These are phyloP conservation scores for Nowickia ferox DNA, from an alignment of 2,888 invertebrate species.

Conservation along the genomic window DNA sequence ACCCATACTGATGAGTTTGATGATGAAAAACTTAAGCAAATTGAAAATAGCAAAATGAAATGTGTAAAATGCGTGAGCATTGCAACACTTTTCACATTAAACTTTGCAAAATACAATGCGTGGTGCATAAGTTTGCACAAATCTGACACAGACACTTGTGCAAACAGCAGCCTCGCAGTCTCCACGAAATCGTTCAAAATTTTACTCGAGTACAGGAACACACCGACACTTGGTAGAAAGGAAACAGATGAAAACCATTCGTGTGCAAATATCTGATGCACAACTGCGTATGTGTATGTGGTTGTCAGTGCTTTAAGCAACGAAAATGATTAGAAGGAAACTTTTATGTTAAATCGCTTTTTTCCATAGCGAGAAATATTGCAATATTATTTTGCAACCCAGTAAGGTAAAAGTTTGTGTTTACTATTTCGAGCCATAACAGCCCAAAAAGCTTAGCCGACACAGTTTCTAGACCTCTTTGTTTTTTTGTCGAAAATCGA, in stretches of 20 bases:
- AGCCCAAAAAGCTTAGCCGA: too few relatives aligned
- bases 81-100: conserved; percentile 28
- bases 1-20: conserved; percentile 1
- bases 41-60: conserved; percentile 51
- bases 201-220: background rate
- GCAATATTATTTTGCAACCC: too few relatives aligned
- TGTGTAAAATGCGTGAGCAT: conserved; percentile 56
- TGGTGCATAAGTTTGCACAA: conserved; percentile 4
- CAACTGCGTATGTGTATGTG: too few relatives aligned
- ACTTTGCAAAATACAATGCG: conserved; percentile 43
- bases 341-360: background rate
- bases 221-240: background rate
- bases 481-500: too few relatives aligned
- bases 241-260: conserved; percentile 2
- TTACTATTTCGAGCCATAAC: too few relatives aligned
- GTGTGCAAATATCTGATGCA: background rate
- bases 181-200: conserved; percentile 8
- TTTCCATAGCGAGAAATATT: too few relatives aligned
- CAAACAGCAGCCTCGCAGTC: background rate
- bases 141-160: background rate
- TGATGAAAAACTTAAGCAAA: conserved; percentile 31
- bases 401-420: too few relatives aligned
- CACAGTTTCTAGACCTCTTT: too few relatives aligned
- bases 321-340: background rate
- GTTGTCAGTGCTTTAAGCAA: background rate